Base-by-base conservation (phyloP, 2,888 invertebrate species). In the Carterocephalus palaemon region DNA sequence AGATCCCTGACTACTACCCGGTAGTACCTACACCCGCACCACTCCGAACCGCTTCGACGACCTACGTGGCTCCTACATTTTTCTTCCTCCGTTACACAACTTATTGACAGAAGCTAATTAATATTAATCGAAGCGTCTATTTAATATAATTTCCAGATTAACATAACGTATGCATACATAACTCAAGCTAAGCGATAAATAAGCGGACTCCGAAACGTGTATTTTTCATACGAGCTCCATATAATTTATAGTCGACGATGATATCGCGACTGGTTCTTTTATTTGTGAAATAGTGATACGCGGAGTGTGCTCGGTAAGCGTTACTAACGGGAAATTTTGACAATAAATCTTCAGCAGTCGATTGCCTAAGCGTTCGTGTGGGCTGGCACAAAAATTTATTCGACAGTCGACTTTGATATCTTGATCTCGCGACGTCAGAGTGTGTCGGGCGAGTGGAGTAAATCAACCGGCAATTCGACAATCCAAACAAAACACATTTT, bases 231-330 rank as follows among this genome's bases (percentile, higher is more conserved):
- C 74, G 73, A 75, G 75, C 74, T 67, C 76, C 74, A 78, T 74
- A 82, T 81, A 84, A 85, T 84, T 84, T 85, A 85, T 83, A 73
- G 81, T 72, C 76, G 76, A 76, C 79, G 85, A 83, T 84, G 82
- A 77, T 85, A 85, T 85, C 85, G 78, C 72, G 76, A 83, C 84
- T 76, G 82, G 86, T 85, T 85, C 83, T 85, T 84, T 85, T 85
- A 85, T 86, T 85, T 83, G 81, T 84, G 77, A 78, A 84, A 84
- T 84, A 85, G 85, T 84, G 84, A 85, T 84, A 82, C 82, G 82
- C 73, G 75, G 80, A 82, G 82, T 83, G 84, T 77, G 81, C 76
- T 76, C 80, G 77, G 83, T 81, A 75, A 84, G 85, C 84, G 83
- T 83, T 81, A 82, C 83, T 85, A 85, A 86, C 85, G 83, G 85